phyloP scores from a whole-genome alignment of 2,113 vertebrate species.

The Actenoides lindsayi region DNA sequence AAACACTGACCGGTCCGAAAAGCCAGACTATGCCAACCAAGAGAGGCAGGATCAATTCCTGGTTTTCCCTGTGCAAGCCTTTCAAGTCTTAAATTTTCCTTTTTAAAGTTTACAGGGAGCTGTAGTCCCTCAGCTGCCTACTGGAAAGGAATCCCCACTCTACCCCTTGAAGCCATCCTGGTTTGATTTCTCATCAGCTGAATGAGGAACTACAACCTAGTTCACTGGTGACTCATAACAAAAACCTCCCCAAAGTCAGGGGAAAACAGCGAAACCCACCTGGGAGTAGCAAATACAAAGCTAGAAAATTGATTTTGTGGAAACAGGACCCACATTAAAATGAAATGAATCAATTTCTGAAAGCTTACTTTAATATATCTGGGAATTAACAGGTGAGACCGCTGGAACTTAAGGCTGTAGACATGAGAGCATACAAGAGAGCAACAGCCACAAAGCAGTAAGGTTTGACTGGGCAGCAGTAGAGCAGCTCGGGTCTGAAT shows the following conservation, averaged over 20 bases:
- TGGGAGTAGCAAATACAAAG: not conserved
- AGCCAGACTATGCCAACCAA: not conserved
- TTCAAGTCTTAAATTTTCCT: not conserved
- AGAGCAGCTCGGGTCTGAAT: not conserved
- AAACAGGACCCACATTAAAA: not conserved
- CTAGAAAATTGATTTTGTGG: not conserved
- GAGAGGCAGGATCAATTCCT: not conserved
- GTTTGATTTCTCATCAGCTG: not conserved
- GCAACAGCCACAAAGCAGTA: not conserved
- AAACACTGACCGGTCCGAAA: not conserved
- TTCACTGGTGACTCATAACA: not conserved
- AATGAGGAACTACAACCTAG: not conserved
- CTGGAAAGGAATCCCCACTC: not conserved
- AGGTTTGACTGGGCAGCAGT: not conserved
- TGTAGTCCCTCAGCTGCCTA: not conserved
- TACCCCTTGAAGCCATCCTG: not conserved
- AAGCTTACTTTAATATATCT: not conserved
- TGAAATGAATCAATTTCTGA: not conserved
- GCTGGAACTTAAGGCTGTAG: not conserved
- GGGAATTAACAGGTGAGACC: not conserved
- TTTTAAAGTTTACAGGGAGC: not conserved
- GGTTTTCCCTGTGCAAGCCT: not conserved
- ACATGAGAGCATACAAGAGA: not conserved
- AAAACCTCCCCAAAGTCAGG: not conserved
- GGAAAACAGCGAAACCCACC: not conserved